Base-by-base conservation (phyloP, 2,888 invertebrate species). In the Augiades crinisus region DNA sequence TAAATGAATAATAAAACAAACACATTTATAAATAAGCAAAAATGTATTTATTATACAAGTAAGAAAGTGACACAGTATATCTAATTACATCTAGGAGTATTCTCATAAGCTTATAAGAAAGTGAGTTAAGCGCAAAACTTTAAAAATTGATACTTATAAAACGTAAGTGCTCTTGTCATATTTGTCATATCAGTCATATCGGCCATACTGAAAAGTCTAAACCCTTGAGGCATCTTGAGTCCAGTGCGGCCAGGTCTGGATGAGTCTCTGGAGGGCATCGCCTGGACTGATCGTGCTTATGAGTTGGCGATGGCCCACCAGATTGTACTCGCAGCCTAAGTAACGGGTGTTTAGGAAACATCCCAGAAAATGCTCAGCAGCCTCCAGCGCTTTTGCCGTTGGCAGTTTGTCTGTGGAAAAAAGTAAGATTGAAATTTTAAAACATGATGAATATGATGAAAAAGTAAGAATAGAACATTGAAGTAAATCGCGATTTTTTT, bases 251-350 rank as follows among this genome's bases (percentile, higher is more conserved):
- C 92, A 92, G 0, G 69, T 70, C 62, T 90, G 73, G 10, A 93
- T 85, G 45, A 90, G 80, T 0, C 65, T 66, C 59, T 85, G 91
- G 8, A 93, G 74, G 51, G 75, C 67, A 0, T 75, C 63, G 1
- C 93, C 93, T 27, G 92, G 93, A 62, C 92, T 92, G 1, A 65
- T 38, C 0, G 91, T 92, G 0, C 61, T 58, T 2, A 68, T 68
- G 2, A 92, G 74, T 71, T 93, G 92, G 38, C 89, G 73, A 19
- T 91, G 92, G 0, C 89, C 92, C 8, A 91, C 77, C n/a, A 92
- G 58, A 34, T 78, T 75, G 59, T 91, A 92, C 16, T 85, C 68
- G 5, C 63, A 61, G 6, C 71, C 69, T 1, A 93, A 63, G 55
- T 89, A 81, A 0, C 83, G 81, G 27, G 78, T 64, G 7, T 74